Base-by-base conservation (phyloP, 2,888 invertebrate genomes). In the Pachydiplax longipennis region DNA sequence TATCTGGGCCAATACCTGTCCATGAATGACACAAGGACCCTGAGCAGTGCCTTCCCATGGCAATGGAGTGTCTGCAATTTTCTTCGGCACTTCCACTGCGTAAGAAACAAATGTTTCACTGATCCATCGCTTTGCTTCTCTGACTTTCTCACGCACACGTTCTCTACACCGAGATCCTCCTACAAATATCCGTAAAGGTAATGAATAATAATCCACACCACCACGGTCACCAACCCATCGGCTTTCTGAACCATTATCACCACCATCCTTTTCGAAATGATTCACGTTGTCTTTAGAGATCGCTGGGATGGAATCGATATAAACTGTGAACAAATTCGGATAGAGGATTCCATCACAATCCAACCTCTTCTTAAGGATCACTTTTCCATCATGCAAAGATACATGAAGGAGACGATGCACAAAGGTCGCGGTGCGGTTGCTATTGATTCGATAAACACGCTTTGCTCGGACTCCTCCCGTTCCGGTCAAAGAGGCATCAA, bases 101-200 rank as follows among this genome's bases (percentile, higher is more conserved):
- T 97, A 98, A 61, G 97, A 97, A 10, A 97, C 97, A 92, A 97
- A 96, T 0, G 98, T 98, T 94, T 98, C 98, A 25, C 97, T 96
- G 93, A 97, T 96, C 97, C 97, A 97, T 93, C 97, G 97, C 93
- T 96, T 97, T 22, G 97, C 97, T 92, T 97, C 97, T 15, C 96
- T 95, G 92, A 97, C 95, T 93, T 96, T 95, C 22, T 95, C 94
- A 93, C 96, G 96, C 92, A 96, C 94, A 80, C 90, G 73, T n/a
- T 40, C 81, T 22, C 91, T 90, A 65, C 82, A 81, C 91, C 91
- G 90, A 91, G 90, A 90, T 91, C 91, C 61, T 91, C 80, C 92
- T 13, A 98, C 96, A 92, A 97, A 95, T 90, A 97, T 95, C 92
- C 97, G 95, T 91, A 98, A 94, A 0, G 97, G 97, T 91, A 97